Evolutionary conservation across 2,888 invertebrate species (phyloP).

Genomic region (Ochropleura plecta): DNA sequence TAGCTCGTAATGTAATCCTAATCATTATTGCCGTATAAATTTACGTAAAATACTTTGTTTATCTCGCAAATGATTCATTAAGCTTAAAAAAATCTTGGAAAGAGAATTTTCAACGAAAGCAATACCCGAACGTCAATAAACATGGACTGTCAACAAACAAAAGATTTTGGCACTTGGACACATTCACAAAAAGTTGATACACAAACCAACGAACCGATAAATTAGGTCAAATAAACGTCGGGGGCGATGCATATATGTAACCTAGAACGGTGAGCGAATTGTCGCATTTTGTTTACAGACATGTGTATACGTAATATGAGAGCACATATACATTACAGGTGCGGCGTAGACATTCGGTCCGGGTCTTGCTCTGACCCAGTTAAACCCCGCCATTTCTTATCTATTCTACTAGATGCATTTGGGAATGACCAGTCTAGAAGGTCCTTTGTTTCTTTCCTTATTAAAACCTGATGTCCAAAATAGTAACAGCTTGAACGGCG

Average conservation of each 20-base stretch:
- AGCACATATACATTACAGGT: slow-evolving; percentile 62
- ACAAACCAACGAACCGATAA: slow-evolving; percentile 66
- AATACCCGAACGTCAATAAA: slow-evolving; percentile 41
- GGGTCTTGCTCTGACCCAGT: slow-evolving; percentile 71
- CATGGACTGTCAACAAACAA: slow-evolving; percentile 45
- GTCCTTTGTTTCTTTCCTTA: slow-evolving; percentile 58
- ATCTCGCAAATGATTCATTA: background rate
- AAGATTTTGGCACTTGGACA: slow-evolving; percentile 48
- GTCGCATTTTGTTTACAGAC: slow-evolving; percentile 73
- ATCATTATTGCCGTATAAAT: background rate
- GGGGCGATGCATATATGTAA: slow-evolving; percentile 66
- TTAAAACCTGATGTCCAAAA: slow-evolving; percentile 45
- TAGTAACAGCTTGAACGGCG: slow-evolving; percentile 36
- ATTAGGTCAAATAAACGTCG: slow-evolving; percentile 72
- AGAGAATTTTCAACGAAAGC: background rate
- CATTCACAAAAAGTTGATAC: slow-evolving; percentile 52
- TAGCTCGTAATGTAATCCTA: slow-evolving; percentile 8
- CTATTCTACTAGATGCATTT: slow-evolving; percentile 64
- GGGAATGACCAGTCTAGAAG: slow-evolving; percentile 55
- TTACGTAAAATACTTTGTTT: slow-evolving; percentile 10
- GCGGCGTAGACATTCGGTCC: slow-evolving; percentile 65
- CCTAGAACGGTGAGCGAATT: slow-evolving; percentile 68
- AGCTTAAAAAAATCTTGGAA: background rate
- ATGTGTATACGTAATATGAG: slow-evolving; percentile 46
- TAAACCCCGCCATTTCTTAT: slow-evolving; percentile 65